phyloP scores from a whole-genome alignment of 2,797 vertebrate species.

The Phrynocephalus guinanensis region DNA sequence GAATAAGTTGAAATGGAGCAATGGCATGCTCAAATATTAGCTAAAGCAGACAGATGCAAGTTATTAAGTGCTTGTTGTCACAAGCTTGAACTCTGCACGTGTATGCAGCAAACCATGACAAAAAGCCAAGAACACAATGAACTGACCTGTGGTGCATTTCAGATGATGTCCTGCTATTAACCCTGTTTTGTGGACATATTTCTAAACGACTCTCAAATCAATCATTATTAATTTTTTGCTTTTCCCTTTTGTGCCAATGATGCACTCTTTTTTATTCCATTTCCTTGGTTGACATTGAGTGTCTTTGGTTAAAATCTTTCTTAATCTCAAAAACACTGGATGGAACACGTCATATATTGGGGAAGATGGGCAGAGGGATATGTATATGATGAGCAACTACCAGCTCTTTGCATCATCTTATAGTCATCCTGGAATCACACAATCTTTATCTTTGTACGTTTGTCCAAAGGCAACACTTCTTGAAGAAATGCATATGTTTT shows the following conservation, averaged over 20 bases:
- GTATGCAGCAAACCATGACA: slow-evolving; percentile 36
- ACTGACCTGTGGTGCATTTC: slow-evolving; percentile 58
- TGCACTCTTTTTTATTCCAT: not conserved
- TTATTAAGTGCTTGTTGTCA: slow-evolving; percentile 69
- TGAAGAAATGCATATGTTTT: not conserved
- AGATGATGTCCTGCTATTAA: slow-evolving; percentile 56
- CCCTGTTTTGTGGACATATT: not conserved
- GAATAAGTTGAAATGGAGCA: slow-evolving; percentile 36
- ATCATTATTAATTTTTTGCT: not conserved
- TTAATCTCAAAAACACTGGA: too few species aligned
- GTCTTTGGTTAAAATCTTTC: too few species aligned
- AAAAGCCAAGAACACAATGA: slow-evolving; percentile 68
- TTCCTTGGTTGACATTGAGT: too few species aligned
- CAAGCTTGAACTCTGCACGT: slow-evolving; percentile 60
- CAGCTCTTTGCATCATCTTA: too few species aligned
- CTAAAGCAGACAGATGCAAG: slow-evolving; percentile 68
- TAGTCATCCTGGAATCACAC: too few species aligned
- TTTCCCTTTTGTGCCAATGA: too few species aligned
- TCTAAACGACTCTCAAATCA: slow-evolving; percentile 29
- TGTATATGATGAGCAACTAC: too few species aligned
- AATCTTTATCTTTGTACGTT: too few species aligned
- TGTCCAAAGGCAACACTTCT: not conserved
- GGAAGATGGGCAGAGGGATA: too few species aligned
- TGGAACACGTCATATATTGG: too few species aligned
- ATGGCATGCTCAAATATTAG: slow-evolving; percentile 50